Evolutionary conservation across 2,113 vertebrate genomes (phyloP), one percentile per base, ranked within the genome.

Genomic region (Neogale vison): DNA sequence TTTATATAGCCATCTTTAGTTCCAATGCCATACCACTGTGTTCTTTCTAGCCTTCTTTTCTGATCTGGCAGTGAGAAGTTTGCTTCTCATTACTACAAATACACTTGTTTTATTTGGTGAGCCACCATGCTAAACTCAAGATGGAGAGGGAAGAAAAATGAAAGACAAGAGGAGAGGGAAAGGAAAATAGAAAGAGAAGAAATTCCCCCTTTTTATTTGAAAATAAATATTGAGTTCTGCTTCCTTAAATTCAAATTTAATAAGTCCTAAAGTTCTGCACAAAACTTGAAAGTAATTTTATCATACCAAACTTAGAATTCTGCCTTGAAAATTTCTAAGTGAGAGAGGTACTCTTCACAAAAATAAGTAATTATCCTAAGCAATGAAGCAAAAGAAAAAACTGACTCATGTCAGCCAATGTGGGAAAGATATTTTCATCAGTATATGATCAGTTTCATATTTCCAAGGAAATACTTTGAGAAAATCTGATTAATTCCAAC

Each of bases 401-500:
- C 69, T 26, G 21, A 61, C 92, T 97, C 89, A 76, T 83, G 21
- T 34, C 76, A 94, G 34, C 29, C 97, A 91, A 55, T 10, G 8
- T 47, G 47, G 83, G 81, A 90, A 3, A 80, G 0, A 2, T 12
- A 81, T 59, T 69, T 92, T 90, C 59, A 84, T 91, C 59, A 65
- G 26, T 29, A 55, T 92, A 8, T 4, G 26, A 61, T 3, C 0
- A 0, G n/a, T 69, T 93, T 87, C 45, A 47, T 52, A 52, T 72
- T 93, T 71, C 31, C 81, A 67, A 61, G 67, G 50, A 96, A 96
- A 15, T 31, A 4, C 90, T 86, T 76, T 92, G 74, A 91, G 95
- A 97, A 95, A 72, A 50, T 96, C 34, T 50, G 63, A 93, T 82
- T 79, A 77, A 81, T 84, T 96, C 96, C 18, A 88, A 36, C 26